These are phyloP conservation scores for Alfaro cultratus DNA, from an alignment of 2,797 vertebrate genomes.

Conservation along the genomic window DNA sequence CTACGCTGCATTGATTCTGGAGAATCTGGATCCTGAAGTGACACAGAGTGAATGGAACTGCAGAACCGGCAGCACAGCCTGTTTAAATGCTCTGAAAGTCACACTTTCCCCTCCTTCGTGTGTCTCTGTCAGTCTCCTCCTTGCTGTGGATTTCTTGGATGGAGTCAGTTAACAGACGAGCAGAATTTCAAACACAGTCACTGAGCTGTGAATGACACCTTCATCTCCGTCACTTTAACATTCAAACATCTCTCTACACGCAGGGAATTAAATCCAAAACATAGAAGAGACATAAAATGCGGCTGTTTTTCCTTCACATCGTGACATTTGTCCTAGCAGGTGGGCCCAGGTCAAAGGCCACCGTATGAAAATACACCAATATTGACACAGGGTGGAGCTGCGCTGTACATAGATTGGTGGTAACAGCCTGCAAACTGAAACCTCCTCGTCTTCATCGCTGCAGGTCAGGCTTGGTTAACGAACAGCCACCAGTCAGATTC, in stretches of 20 bases:
- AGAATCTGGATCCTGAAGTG: neutral
- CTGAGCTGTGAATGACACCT: slow-evolving; percentile 76
- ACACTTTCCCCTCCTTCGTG: neutral
- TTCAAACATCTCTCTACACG: slow-evolving; percentile 55
- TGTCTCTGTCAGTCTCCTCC: slow-evolving; percentile 24
- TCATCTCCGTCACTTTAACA: slow-evolving; percentile 65
- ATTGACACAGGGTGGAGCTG: slow-evolving; percentile 54
- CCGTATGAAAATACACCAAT: slow-evolving; percentile 46
- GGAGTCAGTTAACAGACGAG: slow-evolving; percentile 70
- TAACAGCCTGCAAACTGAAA: slow-evolving; percentile 26
- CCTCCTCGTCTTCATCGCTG: slow-evolving; percentile 22
- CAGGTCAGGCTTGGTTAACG: slow-evolving; percentile 43
- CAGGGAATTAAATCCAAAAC: slow-evolving; percentile 30
- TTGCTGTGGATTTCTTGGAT: slow-evolving; percentile 57
- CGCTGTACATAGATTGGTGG: slow-evolving; percentile 14
- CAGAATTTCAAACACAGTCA: slow-evolving; percentile 70
- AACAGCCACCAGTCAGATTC: slow-evolving; percentile 37
- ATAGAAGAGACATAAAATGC: slow-evolving; percentile 54
- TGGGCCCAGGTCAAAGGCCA: slow-evolving; percentile 58
- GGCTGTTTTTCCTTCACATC: slow-evolving; percentile 63
- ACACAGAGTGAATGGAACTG: neutral
- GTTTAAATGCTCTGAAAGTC: slow-evolving; percentile 11
- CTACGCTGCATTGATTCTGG: neutral
- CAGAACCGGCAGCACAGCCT: neutral
- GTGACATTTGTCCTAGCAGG: slow-evolving; percentile 50